Base-by-base conservation (phyloP, 1,140 invertebrate species). In the Caerostris darwini region DNA sequence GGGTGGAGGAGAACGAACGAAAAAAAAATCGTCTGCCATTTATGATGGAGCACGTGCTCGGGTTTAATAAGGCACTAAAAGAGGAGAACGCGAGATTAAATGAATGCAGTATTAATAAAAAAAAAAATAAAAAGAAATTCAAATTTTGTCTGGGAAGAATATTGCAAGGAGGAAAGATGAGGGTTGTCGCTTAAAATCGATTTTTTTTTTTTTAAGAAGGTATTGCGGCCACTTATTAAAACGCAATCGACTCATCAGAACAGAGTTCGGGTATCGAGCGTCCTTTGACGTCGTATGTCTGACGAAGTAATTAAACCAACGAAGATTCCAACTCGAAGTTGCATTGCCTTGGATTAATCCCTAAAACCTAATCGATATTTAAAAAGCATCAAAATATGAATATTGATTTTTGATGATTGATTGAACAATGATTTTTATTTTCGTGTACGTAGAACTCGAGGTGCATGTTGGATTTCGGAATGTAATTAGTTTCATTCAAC, bases 1-100 rank as follows among this genome's bases (percentile, higher is more conserved):
- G 71, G 71, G 71, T 50, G 71, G 71, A 5, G 71, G 34, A 77
- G 34, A 34, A 77, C 5, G 34, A 34, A 4, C 5, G 34, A 10
- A 12, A 10, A 14, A 14, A 64, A 64, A 12, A 50, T 77, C 71
- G 71, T 14, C 71, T 77, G 71, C 71, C 71, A 77, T 77, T 50
- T 77, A 77, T 77, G 71, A 77, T 77, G 71, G 71, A 77, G 71
- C 71, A 77, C 71, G 71, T 77, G 71, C 71, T 77, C 61, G 50
- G 34, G 71, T 77, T 77, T 77, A 77, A 77, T 77, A 77, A 77
- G 71, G 71, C 71, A 12, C 71, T 53, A 50, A 53, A 77, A 53
- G 71, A 50, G 71, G 50, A 53, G 34, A 77, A 77, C 53, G 8
- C 53, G 53, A 77, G 50, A 77, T 77, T 77, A 77, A 34, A 77